Conservation (phyloP, 2,888 invertebrate species). For the Selenia dentaria region DNA sequence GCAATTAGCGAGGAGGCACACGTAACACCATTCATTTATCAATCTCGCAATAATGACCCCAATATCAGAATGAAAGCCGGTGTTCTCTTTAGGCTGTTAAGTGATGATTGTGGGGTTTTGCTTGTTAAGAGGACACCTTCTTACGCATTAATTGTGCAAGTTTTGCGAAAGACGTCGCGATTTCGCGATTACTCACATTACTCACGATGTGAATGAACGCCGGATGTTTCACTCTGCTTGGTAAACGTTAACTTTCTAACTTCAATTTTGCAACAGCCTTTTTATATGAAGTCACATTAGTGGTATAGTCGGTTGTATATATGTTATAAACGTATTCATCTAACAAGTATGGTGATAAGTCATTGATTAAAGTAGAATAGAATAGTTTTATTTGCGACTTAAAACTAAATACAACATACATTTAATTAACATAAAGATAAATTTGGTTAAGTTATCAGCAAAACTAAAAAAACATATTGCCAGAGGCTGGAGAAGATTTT, state of each 20-base stretch:
- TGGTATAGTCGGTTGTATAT: too few relatives aligned
- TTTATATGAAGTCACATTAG: conserved; percentile 4
- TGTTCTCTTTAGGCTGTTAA: conserved; percentile 5
- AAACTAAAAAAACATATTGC: too few relatives aligned
- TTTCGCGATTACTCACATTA: conserved; percentile 36
- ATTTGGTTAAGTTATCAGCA: too few relatives aligned
- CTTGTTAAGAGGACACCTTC: conserved; percentile 6
- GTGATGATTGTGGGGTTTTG: conserved; percentile 7
- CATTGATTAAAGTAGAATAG: too few relatives aligned
- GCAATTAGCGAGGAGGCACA: background rate
- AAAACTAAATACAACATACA: too few relatives aligned
- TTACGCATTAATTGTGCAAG: conserved; percentile 25
- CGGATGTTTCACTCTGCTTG: conserved; percentile 23
- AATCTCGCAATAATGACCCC: conserved; percentile 8
- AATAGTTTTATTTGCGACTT: too few relatives aligned
- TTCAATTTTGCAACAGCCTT: conserved; percentile 18
- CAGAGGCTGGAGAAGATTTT: too few relatives aligned
- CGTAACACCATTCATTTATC: conserved; percentile 3
- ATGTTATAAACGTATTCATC: too few relatives aligned
- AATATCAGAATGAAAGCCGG: conserved; percentile 18
- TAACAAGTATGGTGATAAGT: too few relatives aligned
- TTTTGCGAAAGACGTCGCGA: conserved; percentile 23
- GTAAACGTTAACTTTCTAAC: conserved; percentile 31
- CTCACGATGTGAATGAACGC: conserved; percentile 30
- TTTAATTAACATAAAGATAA: too few relatives aligned